phyloP scores from a whole-genome alignment of 2,113 vertebrate species.

The Apus apus region DNA sequence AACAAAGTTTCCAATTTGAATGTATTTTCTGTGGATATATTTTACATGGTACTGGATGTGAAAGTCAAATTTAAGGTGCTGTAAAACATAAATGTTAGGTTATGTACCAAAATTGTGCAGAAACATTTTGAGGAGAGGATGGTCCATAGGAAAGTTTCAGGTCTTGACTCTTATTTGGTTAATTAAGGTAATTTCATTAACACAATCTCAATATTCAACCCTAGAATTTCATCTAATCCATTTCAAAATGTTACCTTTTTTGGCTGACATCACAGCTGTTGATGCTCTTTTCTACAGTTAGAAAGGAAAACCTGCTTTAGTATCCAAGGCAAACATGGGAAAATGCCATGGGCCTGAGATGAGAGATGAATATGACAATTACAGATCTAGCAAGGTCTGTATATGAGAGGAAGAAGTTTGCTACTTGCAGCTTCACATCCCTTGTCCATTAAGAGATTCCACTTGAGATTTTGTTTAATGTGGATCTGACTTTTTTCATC shows the following conservation, averaged over 20 bases:
- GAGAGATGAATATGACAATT: background rate
- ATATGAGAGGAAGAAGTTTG: background rate
- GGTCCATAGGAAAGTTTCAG: background rate
- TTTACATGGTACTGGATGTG: background rate
- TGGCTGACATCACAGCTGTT: background rate
- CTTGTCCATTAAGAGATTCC: background rate
- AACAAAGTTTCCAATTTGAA: background rate
- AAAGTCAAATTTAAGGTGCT: background rate
- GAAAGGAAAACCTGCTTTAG: background rate
- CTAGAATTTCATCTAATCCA: background rate
- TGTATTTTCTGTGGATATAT: background rate
- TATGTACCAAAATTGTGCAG: background rate
- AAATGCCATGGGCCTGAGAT: background rate
- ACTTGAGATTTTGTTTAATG: background rate
- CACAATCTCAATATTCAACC: background rate
- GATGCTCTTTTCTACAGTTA: background rate
- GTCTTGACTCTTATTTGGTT: background rate
- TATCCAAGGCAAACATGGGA: background rate
- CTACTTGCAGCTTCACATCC: background rate
- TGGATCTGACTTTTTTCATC: background rate
- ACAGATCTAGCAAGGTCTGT: background rate
- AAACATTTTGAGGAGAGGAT: background rate
- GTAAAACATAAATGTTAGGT: background rate
- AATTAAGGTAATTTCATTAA: background rate
- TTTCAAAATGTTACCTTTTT: background rate